Percentiles rank a stretch among this genome's conserved stretches.
Conservation (phyloP, 2,888 invertebrate species). For the Dendrolimus houi region DNA sequence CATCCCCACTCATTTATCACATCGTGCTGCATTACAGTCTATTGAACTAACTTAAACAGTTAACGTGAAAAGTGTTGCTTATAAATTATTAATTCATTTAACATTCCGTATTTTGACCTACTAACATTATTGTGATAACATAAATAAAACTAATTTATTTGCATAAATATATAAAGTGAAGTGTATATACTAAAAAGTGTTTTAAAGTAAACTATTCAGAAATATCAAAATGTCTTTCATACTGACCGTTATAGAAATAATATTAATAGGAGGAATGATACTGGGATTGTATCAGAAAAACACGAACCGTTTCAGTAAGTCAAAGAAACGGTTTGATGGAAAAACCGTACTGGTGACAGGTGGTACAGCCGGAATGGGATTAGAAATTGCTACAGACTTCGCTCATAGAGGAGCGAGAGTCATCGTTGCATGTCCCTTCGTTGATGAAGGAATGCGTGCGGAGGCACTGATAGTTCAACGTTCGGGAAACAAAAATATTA, state of each 20-base stretch:
- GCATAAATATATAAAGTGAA: no score
- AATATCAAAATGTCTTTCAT: slow-evolving; percentile 27
- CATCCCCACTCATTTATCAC: no score
- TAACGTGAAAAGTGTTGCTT: no score
- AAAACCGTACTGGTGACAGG: slow-evolving; percentile 65
- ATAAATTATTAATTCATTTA: no score
- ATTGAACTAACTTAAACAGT: no score
- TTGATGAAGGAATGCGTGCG: slow-evolving; percentile 46
- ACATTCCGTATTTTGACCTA: no score
- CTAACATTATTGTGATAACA: no score
- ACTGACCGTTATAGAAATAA: slow-evolving; percentile 27
- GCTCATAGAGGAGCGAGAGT: slow-evolving; percentile 57
- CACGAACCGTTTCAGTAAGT: slow-evolving; percentile 55
- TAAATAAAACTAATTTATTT: no score
- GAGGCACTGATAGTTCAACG: slow-evolving; percentile 79
- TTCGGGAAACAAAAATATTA: slow-evolving; percentile 80
- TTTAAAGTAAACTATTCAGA: no score
- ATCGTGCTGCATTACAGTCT: no score
- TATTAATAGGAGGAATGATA: slow-evolving; percentile 32
- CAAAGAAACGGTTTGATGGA: slow-evolving; percentile 50
- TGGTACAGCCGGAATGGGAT: slow-evolving; percentile 58
- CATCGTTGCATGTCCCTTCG: slow-evolving; percentile 57
- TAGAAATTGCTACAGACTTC: slow-evolving; percentile 55
- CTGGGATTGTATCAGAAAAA: slow-evolving; percentile 57
- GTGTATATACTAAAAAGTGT: no score